phyloP scores from a whole-genome alignment of 2,113 vertebrate species.

The Zosterops japonicus region DNA sequence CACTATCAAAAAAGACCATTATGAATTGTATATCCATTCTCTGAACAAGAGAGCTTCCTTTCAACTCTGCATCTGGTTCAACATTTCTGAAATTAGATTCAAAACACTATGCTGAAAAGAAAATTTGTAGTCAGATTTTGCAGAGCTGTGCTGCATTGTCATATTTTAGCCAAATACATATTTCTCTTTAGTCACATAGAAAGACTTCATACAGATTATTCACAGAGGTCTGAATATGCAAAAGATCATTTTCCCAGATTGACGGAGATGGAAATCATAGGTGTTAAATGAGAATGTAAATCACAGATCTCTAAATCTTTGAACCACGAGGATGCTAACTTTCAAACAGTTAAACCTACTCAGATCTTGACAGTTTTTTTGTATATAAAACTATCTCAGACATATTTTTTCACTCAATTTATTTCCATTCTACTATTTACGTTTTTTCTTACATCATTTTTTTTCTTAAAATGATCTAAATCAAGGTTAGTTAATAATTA shows the following conservation, averaged over 20 bases:
- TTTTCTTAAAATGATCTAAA: not conserved
- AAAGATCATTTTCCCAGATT: not conserved
- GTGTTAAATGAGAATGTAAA: not conserved
- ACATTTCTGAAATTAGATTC: not conserved
- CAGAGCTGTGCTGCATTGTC: not conserved
- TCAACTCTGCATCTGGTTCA: not conserved
- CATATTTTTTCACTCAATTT: not conserved
- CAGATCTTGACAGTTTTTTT: not conserved
- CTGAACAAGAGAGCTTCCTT: not conserved
- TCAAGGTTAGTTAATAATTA: not conserved
- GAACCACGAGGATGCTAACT: not conserved
- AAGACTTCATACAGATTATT: not conserved
- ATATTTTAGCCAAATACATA: not conserved
- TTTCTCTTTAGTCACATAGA: not conserved
- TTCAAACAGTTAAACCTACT: not conserved
- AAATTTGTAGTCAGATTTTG: not conserved
- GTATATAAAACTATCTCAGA: not conserved
- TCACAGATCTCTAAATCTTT: not conserved
- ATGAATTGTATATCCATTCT: not conserved
- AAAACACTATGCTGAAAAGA: not conserved
- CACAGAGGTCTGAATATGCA: not conserved
- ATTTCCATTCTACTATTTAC: not conserved
- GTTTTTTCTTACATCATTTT: not conserved
- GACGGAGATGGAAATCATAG: not conserved
- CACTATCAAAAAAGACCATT: not conserved